Evolutionary conservation across 2,888 invertebrate genomes (phyloP), one percentile per base, ranked within the genome.

Genomic region (Machimus rusticus): DNA sequence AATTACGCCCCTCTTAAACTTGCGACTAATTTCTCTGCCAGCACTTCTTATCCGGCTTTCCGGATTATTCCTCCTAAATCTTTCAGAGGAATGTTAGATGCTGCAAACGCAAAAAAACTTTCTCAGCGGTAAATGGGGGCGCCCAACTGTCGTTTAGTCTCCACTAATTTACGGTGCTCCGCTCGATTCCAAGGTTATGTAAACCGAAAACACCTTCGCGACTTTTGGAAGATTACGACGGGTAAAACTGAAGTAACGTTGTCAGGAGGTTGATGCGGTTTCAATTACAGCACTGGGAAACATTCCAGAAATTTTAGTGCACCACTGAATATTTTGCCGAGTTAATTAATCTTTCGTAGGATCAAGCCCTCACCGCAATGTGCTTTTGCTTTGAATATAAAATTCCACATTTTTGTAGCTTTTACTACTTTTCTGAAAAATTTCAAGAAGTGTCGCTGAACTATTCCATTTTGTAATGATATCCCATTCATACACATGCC

Each of bases 101-200:
- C 66, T 66, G 66, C 28, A 28, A 66, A 28, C 28, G 57, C 57
- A 57, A 23, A 57, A 57, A 66, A 66, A 66, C 9, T 66, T 66
- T 66, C 66, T 37, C 51, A 37, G 66, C 19, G 28, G 37, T 57
- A 37, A 57, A 82, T 82, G 82, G 37, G 82, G 55, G 82, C 82
- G 37, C 66, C 82, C 66, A 57, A 57, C 82, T 82, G 57, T 82
- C 82, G 66, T 82, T 82, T 82, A 66, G 57, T 82, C 57, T 82
- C 82, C 66, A 82, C 82, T 82, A 82, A 82, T 82, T 82, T 66
- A 82, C 66, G 57, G 66, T 31, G 37, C 57, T 37, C 37, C 82
- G 51, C 55, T 31, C 51, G 81, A 12, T 66, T 66, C 12, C 66
- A 66, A 66, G 66, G 66, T 66, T 66, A 14, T 28, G 28, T 66